Evolutionary conservation across 2,113 vertebrate species (phyloP).

Genomic region (Pygoscelis adeliae): DNA sequence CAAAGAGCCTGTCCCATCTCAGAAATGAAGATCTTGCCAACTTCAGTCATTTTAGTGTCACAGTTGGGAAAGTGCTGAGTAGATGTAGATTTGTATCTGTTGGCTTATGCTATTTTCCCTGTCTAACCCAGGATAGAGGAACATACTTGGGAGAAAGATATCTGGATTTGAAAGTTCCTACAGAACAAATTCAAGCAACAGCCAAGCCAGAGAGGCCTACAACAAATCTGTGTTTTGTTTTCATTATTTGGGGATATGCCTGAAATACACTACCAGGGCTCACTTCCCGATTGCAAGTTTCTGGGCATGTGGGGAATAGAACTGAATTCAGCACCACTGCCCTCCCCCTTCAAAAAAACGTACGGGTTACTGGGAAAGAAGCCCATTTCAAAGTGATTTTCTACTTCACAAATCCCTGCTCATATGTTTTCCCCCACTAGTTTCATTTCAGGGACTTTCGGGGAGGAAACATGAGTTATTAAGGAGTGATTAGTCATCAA

Average conservation of each 20-base stretch:
- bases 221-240: neutral
- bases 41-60: neutral
- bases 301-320: neutral
- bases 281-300: neutral
- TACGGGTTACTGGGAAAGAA: neutral
- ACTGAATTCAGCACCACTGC: neutral
- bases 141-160: neutral
- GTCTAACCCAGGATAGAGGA: neutral
- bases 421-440: neutral
- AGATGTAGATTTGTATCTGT: accelerated
- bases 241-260: neutral
- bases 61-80: neutral
- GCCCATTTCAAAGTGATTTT: neutral
- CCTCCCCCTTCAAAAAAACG: neutral
- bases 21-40: neutral
- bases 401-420: neutral
- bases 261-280: neutral
- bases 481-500: conserved; percentile 19
- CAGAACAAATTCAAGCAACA: neutral
- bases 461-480: neutral
- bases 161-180: neutral
- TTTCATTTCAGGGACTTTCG: neutral
- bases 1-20: neutral
- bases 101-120: accelerated
- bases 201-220: neutral